Conservation (phyloP, 2,113 vertebrate species). For the Crypturellus undulatus region DNA sequence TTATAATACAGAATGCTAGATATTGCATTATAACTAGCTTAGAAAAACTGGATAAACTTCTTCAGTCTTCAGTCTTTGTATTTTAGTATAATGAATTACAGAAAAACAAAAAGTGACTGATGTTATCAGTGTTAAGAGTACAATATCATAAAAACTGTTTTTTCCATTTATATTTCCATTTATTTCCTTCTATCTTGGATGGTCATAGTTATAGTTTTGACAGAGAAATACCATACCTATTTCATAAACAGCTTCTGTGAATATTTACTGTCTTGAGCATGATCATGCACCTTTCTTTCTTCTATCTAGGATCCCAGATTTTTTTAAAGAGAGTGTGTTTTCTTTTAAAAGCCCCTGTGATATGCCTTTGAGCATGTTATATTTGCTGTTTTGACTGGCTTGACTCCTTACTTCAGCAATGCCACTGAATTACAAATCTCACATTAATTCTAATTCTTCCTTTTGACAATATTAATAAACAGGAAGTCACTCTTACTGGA, state of each 20-base stretch:
- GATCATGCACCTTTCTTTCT: not conserved
- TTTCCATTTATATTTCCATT: not conserved
- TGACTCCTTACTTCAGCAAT: constrained; percentile 40
- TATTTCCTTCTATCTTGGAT: not conserved
- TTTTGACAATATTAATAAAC: constrained; percentile 43
- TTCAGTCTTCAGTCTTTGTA: not conserved
- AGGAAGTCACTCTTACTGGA: constrained; percentile 30
- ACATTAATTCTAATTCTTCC: constrained; percentile 51
- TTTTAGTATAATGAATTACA: not conserved
- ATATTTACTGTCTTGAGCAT: not conserved
- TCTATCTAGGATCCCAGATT: not conserved
- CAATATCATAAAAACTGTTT: not conserved
- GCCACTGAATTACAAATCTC: constrained; percentile 41
- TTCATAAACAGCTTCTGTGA: constrained; percentile 18
- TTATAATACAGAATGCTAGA: no score
- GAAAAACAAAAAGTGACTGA: not conserved
- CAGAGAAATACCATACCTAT: not conserved
- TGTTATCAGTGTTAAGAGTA: not conserved
- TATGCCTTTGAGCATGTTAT: constrained; percentile 60
- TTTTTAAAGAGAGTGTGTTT: constrained; percentile 38
- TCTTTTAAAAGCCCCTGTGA: constrained; percentile 21
- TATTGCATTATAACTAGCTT: not conserved
- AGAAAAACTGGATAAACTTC: not conserved
- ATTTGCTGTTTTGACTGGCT: constrained; percentile 55
- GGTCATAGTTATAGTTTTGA: not conserved